These are phyloP conservation scores for Trigoniulus corallinus DNA, from an alignment of 1,140 invertebrate species.

Conservation along the genomic window DNA sequence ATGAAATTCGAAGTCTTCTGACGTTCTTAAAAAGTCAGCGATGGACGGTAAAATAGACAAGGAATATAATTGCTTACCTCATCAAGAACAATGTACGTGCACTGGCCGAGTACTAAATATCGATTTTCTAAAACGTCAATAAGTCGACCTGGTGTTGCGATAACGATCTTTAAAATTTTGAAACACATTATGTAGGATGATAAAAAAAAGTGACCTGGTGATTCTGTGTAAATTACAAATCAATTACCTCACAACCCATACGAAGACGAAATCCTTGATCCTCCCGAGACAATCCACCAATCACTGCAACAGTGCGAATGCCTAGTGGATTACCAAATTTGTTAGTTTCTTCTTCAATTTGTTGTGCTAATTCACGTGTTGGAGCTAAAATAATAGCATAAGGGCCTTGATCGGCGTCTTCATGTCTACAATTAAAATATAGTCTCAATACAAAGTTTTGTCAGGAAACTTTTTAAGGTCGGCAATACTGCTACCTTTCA, in stretches of 20 bases:
- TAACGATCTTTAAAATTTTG: conserved; percentile 87
- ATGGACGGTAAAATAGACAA: background rate
- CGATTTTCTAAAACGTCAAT: conserved; percentile 98
- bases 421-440: conserved; percentile 29
- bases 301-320: conserved; percentile 92
- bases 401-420: conserved; percentile 81
- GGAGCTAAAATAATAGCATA: conserved; percentile 98
- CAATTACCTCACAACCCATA: conserved; percentile 59
- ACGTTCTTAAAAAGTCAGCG: no score
- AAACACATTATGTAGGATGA: background rate
- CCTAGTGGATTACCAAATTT: conserved; percentile 92
- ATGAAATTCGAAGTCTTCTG: no score
- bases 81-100: conserved; percentile 52
- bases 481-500: conserved; percentile 36
- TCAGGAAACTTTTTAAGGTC: background rate
- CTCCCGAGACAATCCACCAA: conserved; percentile 92
- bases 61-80: conserved; percentile 19
- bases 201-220: background rate
- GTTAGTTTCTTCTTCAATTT: conserved; percentile 97
- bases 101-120: conserved; percentile 90
- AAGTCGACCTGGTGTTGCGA: conserved; percentile 96
- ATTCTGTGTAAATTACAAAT: background rate
- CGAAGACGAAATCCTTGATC: conserved; percentile 94
- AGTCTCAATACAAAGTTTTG: background rate
- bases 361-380: conserved; percentile 96